Conservation (phyloP, 1,140 invertebrate genomes). For the Medauroidea extradentata region DNA sequence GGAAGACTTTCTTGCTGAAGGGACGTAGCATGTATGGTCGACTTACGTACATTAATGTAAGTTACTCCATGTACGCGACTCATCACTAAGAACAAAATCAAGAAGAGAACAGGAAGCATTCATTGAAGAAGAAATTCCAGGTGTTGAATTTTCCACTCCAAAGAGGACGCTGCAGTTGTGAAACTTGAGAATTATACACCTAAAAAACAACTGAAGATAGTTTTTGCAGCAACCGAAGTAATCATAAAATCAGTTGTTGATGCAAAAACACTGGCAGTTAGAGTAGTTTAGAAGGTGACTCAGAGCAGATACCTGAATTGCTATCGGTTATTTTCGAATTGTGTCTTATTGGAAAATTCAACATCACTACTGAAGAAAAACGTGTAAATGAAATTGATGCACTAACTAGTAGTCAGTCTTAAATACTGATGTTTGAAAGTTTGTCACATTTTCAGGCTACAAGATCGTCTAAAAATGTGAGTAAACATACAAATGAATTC, state of each 20-base stretch:
- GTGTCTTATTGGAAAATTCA: background rate
- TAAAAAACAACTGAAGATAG: background rate
- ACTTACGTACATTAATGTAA: no score
- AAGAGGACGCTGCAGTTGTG: background rate
- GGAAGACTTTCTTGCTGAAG: no score
- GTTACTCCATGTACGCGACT: no score
- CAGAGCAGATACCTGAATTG: background rate
- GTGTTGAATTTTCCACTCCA: background rate
- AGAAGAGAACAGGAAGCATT: no score
- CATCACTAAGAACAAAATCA: no score
- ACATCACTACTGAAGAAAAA: background rate
- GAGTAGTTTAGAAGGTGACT: background rate
- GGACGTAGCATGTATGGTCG: no score
- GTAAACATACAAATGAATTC: background rate
- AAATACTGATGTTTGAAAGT: conserved; percentile 8
- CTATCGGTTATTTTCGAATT: background rate
- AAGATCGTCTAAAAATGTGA: background rate
- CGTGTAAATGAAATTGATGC: conserved; percentile 5
- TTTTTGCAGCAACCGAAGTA: background rate
- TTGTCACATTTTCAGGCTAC: background rate
- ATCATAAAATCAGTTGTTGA: background rate
- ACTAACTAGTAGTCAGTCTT: background rate
- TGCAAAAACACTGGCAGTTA: background rate
- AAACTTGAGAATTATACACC: conserved; percentile 5
- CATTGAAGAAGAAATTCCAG: conserved; percentile 9